Percentiles rank a stretch among this genome's conserved stretches.
These are phyloP conservation scores for Muscicapa adusta DNA, from an alignment of 2,113 vertebrate species.

Conservation along the genomic window DNA sequence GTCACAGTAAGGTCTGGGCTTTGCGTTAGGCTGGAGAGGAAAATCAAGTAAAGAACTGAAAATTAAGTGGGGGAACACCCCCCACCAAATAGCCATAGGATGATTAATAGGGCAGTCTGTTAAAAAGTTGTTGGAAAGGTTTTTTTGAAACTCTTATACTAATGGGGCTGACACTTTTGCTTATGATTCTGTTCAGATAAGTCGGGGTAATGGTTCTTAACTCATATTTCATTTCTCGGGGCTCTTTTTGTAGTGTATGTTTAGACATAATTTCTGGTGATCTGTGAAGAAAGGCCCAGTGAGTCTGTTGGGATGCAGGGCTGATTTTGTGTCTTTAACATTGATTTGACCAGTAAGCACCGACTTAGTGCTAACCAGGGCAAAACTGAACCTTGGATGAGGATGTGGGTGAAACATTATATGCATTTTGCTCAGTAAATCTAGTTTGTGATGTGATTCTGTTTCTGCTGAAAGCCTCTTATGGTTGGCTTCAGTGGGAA, in stretches of 20 bases:
- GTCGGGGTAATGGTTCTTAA: background rate
- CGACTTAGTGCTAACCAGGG: background rate
- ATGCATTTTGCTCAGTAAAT: background rate
- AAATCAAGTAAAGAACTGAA: background rate
- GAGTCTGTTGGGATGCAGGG: background rate
- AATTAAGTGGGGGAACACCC: rapidly evolving
- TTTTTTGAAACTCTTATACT: background rate
- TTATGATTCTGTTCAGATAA: background rate
- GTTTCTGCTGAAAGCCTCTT: conserved; percentile 13
- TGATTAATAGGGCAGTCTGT: background rate
- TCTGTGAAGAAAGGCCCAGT: background rate
- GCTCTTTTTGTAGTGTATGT: background rate
- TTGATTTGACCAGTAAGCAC: conserved; percentile 3
- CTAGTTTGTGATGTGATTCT: background rate
- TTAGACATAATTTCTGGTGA: background rate
- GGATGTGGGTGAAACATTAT: conserved; percentile 17
- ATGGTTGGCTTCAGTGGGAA: background rate
- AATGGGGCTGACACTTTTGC: background rate
- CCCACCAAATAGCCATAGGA: background rate
- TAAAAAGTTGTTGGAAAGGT: conserved; percentile 1
- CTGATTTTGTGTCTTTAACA: background rate
- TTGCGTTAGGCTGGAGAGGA: conserved; percentile 60
- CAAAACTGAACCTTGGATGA: background rate
- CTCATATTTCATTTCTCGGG: background rate
- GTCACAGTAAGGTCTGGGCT: conserved; percentile 69